Evolutionary conservation across 2,113 vertebrate species (phyloP), one percentile per base, ranked within the genome.

Genomic region (Nettapus auritus): DNA sequence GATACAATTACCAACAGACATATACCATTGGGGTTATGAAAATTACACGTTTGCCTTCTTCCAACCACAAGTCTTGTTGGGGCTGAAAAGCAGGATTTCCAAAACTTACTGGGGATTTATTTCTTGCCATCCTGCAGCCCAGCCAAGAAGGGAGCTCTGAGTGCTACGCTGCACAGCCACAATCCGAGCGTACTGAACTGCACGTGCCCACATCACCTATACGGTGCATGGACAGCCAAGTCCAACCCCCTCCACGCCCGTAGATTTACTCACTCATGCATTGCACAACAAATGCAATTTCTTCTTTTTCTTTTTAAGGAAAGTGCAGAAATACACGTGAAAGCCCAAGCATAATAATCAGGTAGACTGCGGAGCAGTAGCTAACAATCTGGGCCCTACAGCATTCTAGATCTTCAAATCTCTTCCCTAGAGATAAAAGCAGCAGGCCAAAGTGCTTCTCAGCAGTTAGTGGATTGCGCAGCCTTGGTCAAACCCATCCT

Each of bases 81-180:
- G 59, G 69, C 2, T 8, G 77, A 86, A 90, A 90, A 79, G 86
- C 69, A 84, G 56, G 83, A 88, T 64, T 88, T 84, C 67, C 42
- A 81, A 75, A 92, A 67, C 28, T 87, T 71, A 63, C 8, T 9
- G 36, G 29, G n/a, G 68, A 71, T 90, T 94, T 89, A 75, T 90
- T 94, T 92, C 56, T 26, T 92, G 80, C 70, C 28, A 59, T 75
- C 55, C 80, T 86, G 60, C 64, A 71, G 63, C 42, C 33, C 52
- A 60, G 8, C 7, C 60, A 78, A 67, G 46, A 70, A 88, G 83
- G 52, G 0, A 71, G 68, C 25, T 90, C 52, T 67, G 63, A 31
- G 28, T 57, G 68, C 36, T 29, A 25, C 50, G 42, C 56, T 11
- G 55, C 76, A 55, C 68, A 83, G 52, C 42, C 80, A 63, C 2